phyloP scores from a whole-genome alignment of 1,140 invertebrate species.

The Drosophila sechellia region DNA sequence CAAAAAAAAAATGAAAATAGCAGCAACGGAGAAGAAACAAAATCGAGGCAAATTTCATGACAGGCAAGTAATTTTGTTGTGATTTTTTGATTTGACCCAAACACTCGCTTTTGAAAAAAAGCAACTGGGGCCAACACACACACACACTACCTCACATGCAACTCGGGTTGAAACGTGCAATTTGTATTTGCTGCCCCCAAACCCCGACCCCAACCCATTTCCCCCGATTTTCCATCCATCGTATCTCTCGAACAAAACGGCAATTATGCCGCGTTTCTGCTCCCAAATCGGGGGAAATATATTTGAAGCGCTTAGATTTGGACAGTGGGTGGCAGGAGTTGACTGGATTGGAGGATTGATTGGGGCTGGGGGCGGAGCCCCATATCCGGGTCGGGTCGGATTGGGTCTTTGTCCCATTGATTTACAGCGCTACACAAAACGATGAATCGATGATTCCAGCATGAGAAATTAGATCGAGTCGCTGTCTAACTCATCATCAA shows the following conservation, averaged over 20 bases:
- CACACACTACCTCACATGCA: slow-evolving; percentile 28
- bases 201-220: slow-evolving; percentile 13
- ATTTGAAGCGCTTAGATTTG: slow-evolving; percentile 79
- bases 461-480: slow-evolving; percentile 80
- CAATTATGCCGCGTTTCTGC: slow-evolving; percentile 80
- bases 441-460: slow-evolving; percentile 81
- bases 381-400: slow-evolving; percentile 31
- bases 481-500: slow-evolving; percentile 68
- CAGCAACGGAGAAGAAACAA: slow-evolving; percentile 47
- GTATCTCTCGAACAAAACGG: slow-evolving; percentile 65
- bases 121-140: slow-evolving; percentile 3
- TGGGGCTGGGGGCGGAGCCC: slow-evolving; percentile 32
- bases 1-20: slow-evolving; percentile 6
- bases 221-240: slow-evolving; percentile 15
- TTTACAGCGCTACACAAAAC: slow-evolving; percentile 72
- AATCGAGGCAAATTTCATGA: slow-evolving; percentile 79
- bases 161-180: slow-evolving; percentile 55
- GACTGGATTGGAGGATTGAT: slow-evolving; percentile 64
- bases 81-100: slow-evolving; percentile 81
- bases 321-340: slow-evolving; percentile 58
- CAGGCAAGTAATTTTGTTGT: slow-evolving; percentile 80
- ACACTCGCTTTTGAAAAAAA: slow-evolving; percentile 47
- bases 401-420: slow-evolving; percentile 62
- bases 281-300: slow-evolving; percentile 65
- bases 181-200: slow-evolving; percentile 55